phyloP scores from a whole-genome alignment of 2,797 vertebrate genomes.

The Sebastiscus albofasciatus region DNA sequence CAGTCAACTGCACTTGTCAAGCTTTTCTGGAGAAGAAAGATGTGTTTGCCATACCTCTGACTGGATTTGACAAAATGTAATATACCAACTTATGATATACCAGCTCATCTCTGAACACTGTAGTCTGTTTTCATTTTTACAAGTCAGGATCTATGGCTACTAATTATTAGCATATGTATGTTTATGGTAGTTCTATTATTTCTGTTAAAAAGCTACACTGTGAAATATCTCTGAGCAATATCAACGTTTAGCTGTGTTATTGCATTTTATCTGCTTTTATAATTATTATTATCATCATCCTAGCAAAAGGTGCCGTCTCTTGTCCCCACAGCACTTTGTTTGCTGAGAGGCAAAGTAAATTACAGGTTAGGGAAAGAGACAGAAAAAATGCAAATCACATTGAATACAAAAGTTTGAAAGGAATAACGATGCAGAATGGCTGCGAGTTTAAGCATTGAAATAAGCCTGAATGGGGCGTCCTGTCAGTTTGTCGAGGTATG shows the following conservation, averaged over 20 bases:
- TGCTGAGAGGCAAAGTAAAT: constrained; percentile 16
- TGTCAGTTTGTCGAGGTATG: constrained; percentile 53
- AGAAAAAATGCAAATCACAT: constrained; percentile 30
- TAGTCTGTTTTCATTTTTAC: no score
- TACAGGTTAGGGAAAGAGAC: constrained; percentile 18
- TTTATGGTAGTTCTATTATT: neutral
- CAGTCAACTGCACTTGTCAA: neutral
- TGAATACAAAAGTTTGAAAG: constrained; percentile 27
- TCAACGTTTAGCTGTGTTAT: neutral
- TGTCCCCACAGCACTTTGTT: constrained; percentile 3
- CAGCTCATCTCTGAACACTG: no score
- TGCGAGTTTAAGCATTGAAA: constrained; percentile 29
- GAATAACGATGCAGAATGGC: constrained; percentile 20
- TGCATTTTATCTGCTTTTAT: constrained; percentile 7
- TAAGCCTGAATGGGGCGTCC: constrained; percentile 28
- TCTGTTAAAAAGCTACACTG: neutral
- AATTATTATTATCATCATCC: constrained; percentile 9
- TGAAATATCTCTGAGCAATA: neutral
- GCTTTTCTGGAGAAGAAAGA: neutral
- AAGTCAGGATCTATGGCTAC: neutral
- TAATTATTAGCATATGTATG: neutral
- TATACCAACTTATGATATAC: neutral
- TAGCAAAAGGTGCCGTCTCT: neutral
- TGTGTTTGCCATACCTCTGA: neutral
- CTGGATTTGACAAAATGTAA: neutral